Evolutionary conservation across 1,140 invertebrate species (phyloP).

Genomic region (Acromyrmex echinatior): DNA sequence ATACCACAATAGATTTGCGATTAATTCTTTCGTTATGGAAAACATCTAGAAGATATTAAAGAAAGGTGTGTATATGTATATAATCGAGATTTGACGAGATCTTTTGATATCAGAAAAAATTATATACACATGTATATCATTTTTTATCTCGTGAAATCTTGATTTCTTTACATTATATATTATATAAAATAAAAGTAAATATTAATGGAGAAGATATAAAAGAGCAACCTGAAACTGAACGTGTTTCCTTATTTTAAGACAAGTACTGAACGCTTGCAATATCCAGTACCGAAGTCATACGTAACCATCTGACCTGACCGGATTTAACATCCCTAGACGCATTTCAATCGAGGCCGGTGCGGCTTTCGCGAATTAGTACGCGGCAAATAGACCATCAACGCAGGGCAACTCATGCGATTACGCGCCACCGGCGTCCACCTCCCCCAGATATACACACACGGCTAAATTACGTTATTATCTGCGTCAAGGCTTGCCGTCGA

Average conservation of each 20-base stretch:
- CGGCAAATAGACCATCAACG: constrained; percentile 33
- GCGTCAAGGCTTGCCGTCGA: constrained; percentile 49
- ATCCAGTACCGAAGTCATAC: not conserved
- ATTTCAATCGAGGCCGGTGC: constrained; percentile 34
- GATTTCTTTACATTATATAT: not conserved
- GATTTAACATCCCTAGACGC: constrained; percentile 32
- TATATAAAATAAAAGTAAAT: not conserved
- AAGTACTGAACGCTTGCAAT: not conserved
- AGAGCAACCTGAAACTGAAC: not conserved
- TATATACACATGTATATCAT: no score
- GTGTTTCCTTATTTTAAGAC: not conserved
- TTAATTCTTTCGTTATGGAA: not conserved
- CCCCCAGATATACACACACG: constrained; percentile 30
- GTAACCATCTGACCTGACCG: not conserved
- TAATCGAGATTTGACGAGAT: no score
- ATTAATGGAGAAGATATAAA: not conserved
- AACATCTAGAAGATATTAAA: not conserved
- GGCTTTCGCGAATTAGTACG: constrained; percentile 24
- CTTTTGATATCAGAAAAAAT: no score
- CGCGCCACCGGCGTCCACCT: constrained; percentile 1
- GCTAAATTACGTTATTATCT: constrained; percentile 76
- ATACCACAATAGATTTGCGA: not conserved
- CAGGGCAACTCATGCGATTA: constrained; percentile 45
- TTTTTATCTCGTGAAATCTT: not conserved
- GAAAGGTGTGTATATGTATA: not conserved